These are phyloP conservation scores for Penaeus indicus DNA, from an alignment of 1,140 invertebrate genomes.

Conservation along the genomic window DNA sequence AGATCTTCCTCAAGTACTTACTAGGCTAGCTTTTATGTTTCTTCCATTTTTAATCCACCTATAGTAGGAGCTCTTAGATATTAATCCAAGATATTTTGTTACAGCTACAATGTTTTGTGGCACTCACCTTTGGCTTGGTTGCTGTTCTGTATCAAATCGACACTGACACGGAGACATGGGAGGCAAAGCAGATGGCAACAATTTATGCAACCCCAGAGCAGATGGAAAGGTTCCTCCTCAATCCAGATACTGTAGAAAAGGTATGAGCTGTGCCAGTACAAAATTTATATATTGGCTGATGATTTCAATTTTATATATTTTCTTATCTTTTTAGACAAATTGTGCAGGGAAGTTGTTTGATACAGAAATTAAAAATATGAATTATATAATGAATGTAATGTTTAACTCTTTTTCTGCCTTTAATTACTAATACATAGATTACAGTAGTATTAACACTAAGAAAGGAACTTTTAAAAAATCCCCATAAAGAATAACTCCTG, in stretches of 20 bases:
- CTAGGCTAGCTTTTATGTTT: too few relatives aligned
- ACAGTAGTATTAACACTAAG: too few relatives aligned
- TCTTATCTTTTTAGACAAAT: not conserved
- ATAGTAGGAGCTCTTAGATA: too few relatives aligned
- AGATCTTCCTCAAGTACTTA: too few relatives aligned
- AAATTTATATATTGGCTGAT: not conserved
- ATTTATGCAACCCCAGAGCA: constrained; percentile 48
- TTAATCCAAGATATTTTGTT: not conserved
- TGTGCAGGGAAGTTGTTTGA: too few relatives aligned
- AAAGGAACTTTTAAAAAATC: too few relatives aligned
- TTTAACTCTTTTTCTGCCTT: too few relatives aligned
- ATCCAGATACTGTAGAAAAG: constrained; percentile 61
- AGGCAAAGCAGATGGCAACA: constrained; percentile 43
- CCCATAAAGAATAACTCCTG: too few relatives aligned
- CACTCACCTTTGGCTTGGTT: constrained; percentile 40
- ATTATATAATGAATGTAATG: too few relatives aligned
- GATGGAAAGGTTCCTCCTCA: constrained; percentile 55
- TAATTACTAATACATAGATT: too few relatives aligned
- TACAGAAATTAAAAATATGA: too few relatives aligned
- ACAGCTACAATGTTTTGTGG: constrained; percentile 54
- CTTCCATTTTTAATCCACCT: too few relatives aligned
- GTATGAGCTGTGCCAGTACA: not conserved
- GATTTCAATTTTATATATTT: not conserved
- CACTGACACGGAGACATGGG: constrained; percentile 56
- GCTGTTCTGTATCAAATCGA: constrained; percentile 60